Conservation (phyloP, 1,140 invertebrate genomes). For the Amyelois transitella region DNA sequence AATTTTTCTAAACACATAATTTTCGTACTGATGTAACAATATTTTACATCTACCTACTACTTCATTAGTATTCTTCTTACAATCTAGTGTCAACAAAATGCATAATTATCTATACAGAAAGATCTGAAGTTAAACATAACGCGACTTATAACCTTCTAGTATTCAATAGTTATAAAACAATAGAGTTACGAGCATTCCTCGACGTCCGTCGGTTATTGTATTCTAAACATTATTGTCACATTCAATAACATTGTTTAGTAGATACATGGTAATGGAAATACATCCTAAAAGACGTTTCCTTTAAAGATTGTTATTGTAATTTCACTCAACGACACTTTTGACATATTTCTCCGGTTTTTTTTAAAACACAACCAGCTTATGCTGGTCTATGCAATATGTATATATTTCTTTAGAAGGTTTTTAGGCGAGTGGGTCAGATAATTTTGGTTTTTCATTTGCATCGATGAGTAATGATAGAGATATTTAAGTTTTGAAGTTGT, state of each 20-base stretch:
- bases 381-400: neutral
- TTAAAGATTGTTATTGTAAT: neutral
- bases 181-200: slow-evolving; percentile 19
- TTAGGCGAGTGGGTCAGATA: neutral
- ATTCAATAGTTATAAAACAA: slow-evolving; percentile 9
- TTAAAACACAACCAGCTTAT: neutral
- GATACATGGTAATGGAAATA: slow-evolving; percentile 25
- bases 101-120: slow-evolving; percentile 1
- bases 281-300: slow-evolving; percentile 25
- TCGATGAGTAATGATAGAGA: slow-evolving; percentile 14
- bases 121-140: slow-evolving; percentile 1
- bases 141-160: slow-evolving; percentile 6
- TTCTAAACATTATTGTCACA: slow-evolving; percentile 33
- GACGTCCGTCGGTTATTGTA: slow-evolving; percentile 35
- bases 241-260: slow-evolving; percentile 25
- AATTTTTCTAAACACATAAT: neutral
- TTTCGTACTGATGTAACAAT: neutral
- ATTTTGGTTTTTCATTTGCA: slow-evolving; percentile 11
- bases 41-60: neutral
- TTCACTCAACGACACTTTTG: neutral
- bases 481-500: slow-evolving; percentile 19
- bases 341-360: neutral
- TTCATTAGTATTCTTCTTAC: neutral
- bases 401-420: neutral
- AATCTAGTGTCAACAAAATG: neutral